Conservation (phyloP, 2,888 invertebrate genomes). For the Apamea monoglypha region DNA sequence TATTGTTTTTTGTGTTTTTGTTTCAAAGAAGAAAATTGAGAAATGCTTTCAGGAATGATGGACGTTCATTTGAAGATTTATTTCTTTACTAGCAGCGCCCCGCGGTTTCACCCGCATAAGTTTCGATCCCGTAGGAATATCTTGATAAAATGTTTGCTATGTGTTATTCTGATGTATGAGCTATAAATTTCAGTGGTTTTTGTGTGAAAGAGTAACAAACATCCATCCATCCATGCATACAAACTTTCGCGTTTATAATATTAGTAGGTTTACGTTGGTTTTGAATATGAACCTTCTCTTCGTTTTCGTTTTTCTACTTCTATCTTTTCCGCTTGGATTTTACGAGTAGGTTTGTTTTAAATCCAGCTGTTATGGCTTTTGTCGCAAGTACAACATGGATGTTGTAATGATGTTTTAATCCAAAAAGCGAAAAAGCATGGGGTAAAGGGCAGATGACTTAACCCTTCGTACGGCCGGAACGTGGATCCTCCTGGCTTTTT, state of each 20-base stretch:
- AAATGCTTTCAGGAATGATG: constrained; percentile 20
- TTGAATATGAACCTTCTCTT: background rate
- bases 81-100: background rate
- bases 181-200: too few relatives aligned
- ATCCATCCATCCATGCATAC: too few relatives aligned
- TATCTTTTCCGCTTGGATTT: background rate
- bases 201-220: too few relatives aligned
- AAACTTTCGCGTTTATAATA: too few relatives aligned
- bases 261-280: background rate
- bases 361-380: background rate
- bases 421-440: background rate
- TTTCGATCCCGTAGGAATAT: too few relatives aligned
- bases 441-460: background rate
- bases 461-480: too few relatives aligned
- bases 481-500: background rate
- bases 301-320: background rate
- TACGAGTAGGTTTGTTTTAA: background rate
- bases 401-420: background rate
- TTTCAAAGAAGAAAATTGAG: background rate
- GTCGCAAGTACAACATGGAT: background rate
- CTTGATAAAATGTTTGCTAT: too few relatives aligned
- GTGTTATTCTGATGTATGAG: too few relatives aligned
- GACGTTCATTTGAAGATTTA: constrained; percentile 17
- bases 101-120: too few relatives aligned
- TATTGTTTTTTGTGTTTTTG: constrained; percentile 22